Percentiles rank a stretch among this genome's conserved stretches.
These are phyloP conservation scores for Atractosteus spatula DNA, from an alignment of 2,113 vertebrate species.

Conservation along the genomic window DNA sequence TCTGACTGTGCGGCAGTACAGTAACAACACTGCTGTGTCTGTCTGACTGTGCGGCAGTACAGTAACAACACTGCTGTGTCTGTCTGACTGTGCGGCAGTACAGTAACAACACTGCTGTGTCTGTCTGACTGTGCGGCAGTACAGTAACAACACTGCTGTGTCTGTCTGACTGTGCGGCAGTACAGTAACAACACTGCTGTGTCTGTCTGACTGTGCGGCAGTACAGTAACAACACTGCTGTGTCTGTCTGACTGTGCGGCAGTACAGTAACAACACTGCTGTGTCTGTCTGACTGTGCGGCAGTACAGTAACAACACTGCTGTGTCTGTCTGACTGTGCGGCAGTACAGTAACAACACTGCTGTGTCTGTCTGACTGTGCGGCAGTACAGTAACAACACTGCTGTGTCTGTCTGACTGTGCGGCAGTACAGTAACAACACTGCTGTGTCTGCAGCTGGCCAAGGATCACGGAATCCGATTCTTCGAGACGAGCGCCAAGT, in stretches of 20 bases:
- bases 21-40: neutral
- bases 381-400: neutral
- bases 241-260: too few species aligned
- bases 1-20: neutral
- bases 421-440: constrained; percentile 22
- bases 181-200: neutral
- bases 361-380: neutral
- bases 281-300: neutral
- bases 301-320: neutral
- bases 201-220: neutral
- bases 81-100: constrained; percentile 12
- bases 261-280: neutral
- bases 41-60: neutral
- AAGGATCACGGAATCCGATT: constrained; percentile 87
- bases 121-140: neutral
- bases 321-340: neutral
- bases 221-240: neutral
- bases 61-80: constrained; percentile 10
- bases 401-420: constrained; percentile 12
- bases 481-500: constrained; percentile 90
- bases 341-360: neutral
- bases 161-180: neutral
- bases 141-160: neutral
- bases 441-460: constrained; percentile 69
- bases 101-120: constrained; percentile 26